Conservation (phyloP, 2,888 invertebrate species). For the Glaucopsyche alexis region DNA sequence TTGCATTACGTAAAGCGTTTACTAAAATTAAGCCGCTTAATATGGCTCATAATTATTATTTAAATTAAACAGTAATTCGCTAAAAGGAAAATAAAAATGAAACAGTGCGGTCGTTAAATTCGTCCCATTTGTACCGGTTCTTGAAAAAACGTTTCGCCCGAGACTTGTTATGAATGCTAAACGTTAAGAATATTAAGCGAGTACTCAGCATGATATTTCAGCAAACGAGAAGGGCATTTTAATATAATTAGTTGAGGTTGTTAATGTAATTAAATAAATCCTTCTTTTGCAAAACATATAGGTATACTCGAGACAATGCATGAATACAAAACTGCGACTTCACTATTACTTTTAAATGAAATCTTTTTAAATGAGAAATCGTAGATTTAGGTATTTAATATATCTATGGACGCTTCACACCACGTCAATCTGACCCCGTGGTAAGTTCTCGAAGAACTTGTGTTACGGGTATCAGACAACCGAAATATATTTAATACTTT, state of each 20-base stretch:
- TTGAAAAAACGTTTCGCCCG: neutral
- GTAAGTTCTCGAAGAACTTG: too few species aligned
- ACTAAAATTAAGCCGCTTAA: neutral
- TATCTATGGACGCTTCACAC: too few species aligned
- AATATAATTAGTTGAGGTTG: neutral
- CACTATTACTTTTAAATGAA: too few species aligned
- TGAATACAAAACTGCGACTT: too few species aligned
- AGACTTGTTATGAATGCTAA: slow-evolving; percentile 4
- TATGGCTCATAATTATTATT: neutral
- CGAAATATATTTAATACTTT: too few species aligned
- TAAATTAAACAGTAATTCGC: neutral
- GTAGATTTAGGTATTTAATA: too few species aligned
- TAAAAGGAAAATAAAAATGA: neutral
- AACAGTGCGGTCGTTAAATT: slow-evolving; percentile 3
- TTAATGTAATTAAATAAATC: neutral
- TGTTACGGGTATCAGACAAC: too few species aligned
- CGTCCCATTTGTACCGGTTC: neutral
- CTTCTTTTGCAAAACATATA: neutral
- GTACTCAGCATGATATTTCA: neutral
- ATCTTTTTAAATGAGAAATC: too few species aligned
- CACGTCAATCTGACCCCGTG: too few species aligned
- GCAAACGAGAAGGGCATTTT: neutral
- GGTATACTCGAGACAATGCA: too few species aligned
- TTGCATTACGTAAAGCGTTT: too few species aligned
- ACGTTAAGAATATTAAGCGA: neutral